Percentiles rank a stretch among this genome's conserved stretches.
phyloP scores from a whole-genome alignment of 2,888 invertebrate genomes.

The Polyommatus iphigenia region DNA sequence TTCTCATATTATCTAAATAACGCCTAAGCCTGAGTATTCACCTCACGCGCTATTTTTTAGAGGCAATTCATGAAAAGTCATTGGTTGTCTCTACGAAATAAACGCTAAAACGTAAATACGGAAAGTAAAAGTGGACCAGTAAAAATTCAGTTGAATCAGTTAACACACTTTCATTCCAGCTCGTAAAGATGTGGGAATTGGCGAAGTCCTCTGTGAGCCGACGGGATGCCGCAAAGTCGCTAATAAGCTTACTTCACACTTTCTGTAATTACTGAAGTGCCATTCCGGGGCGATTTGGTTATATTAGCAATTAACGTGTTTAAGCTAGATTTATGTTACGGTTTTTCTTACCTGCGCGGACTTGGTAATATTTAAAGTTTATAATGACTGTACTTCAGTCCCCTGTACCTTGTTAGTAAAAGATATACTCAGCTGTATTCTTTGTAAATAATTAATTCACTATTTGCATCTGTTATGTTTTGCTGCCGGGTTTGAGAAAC shows the following conservation, averaged over 20 bases:
- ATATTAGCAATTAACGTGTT: slow-evolving; percentile 21
- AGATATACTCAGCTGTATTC: no score
- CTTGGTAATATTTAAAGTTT: background rate
- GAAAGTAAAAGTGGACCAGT: background rate
- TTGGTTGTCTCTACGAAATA: background rate
- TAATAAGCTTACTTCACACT: slow-evolving; percentile 32
- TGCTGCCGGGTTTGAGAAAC: no score
- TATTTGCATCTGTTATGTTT: no score
- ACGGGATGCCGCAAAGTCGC: slow-evolving; percentile 6
- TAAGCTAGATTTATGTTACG: slow-evolving; percentile 16
- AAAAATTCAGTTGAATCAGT: background rate
- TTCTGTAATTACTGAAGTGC: slow-evolving; percentile 23
- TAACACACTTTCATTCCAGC: background rate
- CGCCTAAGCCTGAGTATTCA: no score
- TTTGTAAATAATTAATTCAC: no score
- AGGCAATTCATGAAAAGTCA: no score
- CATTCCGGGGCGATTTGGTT: slow-evolving; percentile 8
- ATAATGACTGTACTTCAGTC: background rate
- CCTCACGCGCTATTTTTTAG: no score
- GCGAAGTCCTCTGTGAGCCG: slow-evolving; percentile 22
- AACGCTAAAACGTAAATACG: slow-evolving; percentile 14
- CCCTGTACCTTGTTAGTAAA: no score
- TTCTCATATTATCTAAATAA: no score
- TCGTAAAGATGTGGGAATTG: slow-evolving; percentile 20
- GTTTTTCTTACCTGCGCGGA: background rate